These are phyloP conservation scores for Myotis findleyi DNA, from an alignment of 2,797 vertebrate species.

Conservation along the genomic window DNA sequence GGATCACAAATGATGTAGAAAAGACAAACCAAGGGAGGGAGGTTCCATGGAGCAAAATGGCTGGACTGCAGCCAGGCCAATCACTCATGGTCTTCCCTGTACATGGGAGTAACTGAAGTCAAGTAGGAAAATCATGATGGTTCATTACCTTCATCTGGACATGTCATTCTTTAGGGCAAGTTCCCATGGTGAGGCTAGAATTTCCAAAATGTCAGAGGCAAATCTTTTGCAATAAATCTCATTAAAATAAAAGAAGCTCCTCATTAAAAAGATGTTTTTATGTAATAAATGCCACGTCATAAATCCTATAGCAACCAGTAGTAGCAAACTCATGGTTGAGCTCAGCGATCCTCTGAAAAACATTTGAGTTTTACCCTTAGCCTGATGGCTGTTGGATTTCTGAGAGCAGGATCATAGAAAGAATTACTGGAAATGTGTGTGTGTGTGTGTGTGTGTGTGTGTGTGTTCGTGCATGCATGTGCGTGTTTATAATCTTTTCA, in stretches of 20 bases:
- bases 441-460: not conserved
- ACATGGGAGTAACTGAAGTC: not conserved
- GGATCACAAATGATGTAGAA: constrained; percentile 16
- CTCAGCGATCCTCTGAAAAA: not conserved
- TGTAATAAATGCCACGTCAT: not conserved
- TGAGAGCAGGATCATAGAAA: not conserved
- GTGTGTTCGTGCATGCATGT: too few relatives aligned
- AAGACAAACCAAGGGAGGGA: not conserved
- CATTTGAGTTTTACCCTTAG: not conserved
- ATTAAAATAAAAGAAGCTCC: not conserved
- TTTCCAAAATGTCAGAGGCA: not conserved
- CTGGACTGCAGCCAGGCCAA: not conserved
- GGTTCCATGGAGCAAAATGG: not conserved
- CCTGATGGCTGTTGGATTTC: not conserved
- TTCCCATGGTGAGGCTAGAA: not conserved
- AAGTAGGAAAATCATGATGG: not conserved
- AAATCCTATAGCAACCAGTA: not conserved
- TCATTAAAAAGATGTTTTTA: not conserved
- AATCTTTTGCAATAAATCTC: not conserved
- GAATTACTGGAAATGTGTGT: not conserved
- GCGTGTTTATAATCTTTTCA: not conserved
- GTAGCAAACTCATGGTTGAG: not conserved
- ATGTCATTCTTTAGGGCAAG: not conserved
- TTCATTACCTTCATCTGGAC: not conserved
- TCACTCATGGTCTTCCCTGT: not conserved